Percentiles rank a stretch among this genome's conserved stretches.
Evolutionary conservation across 2,888 invertebrate genomes (phyloP).

Genomic region (Globia sparganii): DNA sequence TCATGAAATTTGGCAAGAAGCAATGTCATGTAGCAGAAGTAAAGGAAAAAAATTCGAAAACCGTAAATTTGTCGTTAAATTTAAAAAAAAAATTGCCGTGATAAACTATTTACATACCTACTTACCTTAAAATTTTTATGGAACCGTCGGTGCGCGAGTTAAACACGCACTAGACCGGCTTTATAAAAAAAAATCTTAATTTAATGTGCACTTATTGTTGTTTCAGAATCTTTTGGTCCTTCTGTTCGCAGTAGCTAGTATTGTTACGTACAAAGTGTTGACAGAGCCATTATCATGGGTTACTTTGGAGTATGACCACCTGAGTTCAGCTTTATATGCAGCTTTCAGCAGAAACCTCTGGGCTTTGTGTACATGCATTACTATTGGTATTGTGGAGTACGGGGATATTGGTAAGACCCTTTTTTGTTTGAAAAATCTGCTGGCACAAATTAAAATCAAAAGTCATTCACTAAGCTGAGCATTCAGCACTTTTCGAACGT

Average conservation of each 20-base stretch:
- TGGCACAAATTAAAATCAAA: not conserved
- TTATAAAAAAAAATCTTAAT: too few relatives aligned
- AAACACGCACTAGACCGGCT: too few relatives aligned
- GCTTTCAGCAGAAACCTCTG: constrained; percentile 35
- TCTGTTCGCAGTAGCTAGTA: not conserved
- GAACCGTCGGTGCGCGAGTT: too few relatives aligned
- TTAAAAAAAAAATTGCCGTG: too few relatives aligned
- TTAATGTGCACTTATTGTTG: not conserved
- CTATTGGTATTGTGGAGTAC: constrained; percentile 38
- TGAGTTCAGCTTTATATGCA: constrained; percentile 36
- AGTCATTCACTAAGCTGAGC: not conserved
- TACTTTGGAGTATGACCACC: constrained; percentile 19
- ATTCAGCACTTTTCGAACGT: not conserved
- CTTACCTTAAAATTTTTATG: too few relatives aligned
- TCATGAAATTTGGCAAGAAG: too few relatives aligned
- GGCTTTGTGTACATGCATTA: constrained; percentile 23
- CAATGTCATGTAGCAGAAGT: too few relatives aligned
- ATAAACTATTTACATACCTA: too few relatives aligned
- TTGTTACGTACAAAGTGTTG: not conserved
- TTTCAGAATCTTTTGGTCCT: constrained; percentile 20
- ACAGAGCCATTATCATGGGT: constrained; percentile 29
- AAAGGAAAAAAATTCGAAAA: too few relatives aligned
- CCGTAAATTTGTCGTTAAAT: too few relatives aligned
- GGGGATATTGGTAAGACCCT: constrained; percentile 33
- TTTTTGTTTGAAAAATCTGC: not conserved